Evolutionary conservation across 2,888 invertebrate genomes (phyloP).

Genomic region (Arge pagana): DNA sequence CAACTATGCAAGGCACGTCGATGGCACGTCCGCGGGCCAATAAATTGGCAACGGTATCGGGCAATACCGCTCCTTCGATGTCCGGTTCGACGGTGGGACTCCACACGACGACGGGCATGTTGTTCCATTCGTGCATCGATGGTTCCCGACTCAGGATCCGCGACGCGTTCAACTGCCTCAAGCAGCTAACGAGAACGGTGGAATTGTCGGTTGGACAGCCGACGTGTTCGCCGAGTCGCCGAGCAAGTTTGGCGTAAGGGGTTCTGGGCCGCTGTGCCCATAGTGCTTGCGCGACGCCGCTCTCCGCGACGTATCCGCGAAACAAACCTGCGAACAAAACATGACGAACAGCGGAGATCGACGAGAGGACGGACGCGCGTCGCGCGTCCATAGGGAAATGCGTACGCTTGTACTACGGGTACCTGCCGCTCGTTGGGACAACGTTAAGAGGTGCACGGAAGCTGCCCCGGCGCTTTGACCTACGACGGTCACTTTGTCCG

Average conservation of each 20-base stretch:
- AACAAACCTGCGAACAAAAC: slow-evolving; percentile 38
- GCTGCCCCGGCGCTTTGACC: slow-evolving; percentile 37
- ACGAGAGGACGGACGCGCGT: background rate
- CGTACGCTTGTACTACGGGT: background rate
- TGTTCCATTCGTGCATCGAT: background rate
- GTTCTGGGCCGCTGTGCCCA: slow-evolving; percentile 34
- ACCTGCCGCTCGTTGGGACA: too few relatives aligned
- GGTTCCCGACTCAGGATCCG: background rate
- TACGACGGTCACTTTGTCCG: slow-evolving; percentile 31
- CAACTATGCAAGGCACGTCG: slow-evolving; percentile 33
- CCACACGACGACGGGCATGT: slow-evolving; percentile 24
- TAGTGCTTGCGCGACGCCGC: slow-evolving; percentile 34
- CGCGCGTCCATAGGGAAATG: too few relatives aligned
- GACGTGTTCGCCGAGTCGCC: slow-evolving; percentile 33
- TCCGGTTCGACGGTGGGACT: slow-evolving; percentile 33
- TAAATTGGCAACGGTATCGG: slow-evolving; percentile 27
- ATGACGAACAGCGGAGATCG: background rate
- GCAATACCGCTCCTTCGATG: slow-evolving; percentile 33
- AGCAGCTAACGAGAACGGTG: slow-evolving; percentile 28
- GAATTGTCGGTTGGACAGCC: slow-evolving; percentile 4
- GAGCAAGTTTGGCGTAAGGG: slow-evolving; percentile 33
- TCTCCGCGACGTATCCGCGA: slow-evolving; percentile 43
- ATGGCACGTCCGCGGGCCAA: slow-evolving; percentile 24
- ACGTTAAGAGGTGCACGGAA: slow-evolving; percentile 32
- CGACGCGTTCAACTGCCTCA: slow-evolving; percentile 22